phyloP scores from a whole-genome alignment of 1,140 invertebrate species.

The Pseudomyrmex gracilis region DNA sequence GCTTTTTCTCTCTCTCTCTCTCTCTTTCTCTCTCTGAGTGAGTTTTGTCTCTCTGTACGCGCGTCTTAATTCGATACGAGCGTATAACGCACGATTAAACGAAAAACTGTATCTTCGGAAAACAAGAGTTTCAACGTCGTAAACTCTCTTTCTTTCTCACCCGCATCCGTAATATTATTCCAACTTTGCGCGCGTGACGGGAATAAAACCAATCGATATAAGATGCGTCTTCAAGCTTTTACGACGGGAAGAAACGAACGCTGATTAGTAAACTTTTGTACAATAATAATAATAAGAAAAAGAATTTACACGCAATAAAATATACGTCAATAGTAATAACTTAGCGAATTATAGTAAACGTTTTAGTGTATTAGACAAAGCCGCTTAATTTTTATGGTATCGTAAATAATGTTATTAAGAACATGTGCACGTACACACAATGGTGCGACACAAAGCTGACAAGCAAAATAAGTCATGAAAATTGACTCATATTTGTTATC shows the following conservation, averaged over 20 bases:
- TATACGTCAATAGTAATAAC: slow-evolving; percentile 9
- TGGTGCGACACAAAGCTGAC: slow-evolving; percentile 1
- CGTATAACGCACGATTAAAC: background rate
- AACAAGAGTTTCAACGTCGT: background rate
- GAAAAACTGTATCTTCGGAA: background rate
- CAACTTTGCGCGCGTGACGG: slow-evolving; percentile 2
- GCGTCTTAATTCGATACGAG: slow-evolving; percentile 37
- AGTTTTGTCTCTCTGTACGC: slow-evolving; percentile 7
- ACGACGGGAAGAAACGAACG: background rate
- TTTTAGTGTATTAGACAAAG: slow-evolving; percentile 5
- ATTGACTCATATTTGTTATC: slow-evolving; percentile 1
- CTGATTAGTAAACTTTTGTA: slow-evolving; percentile 16
- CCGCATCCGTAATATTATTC: background rate
- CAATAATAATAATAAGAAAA: too few species aligned
- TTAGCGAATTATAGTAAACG: slow-evolving; percentile 14
- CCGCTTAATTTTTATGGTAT: background rate
- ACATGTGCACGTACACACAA: background rate
- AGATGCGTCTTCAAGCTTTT: slow-evolving; percentile 1
- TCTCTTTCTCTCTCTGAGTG: background rate
- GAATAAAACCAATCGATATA: slow-evolving; percentile 23
- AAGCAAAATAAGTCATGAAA: background rate
- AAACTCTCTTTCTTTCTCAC: background rate
- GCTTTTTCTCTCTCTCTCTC: too few species aligned
- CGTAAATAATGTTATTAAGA: slow-evolving; percentile 7
- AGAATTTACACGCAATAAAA: too few species aligned